phyloP scores from a whole-genome alignment of 2,888 invertebrate genomes.

The Hydraecia micacea region DNA sequence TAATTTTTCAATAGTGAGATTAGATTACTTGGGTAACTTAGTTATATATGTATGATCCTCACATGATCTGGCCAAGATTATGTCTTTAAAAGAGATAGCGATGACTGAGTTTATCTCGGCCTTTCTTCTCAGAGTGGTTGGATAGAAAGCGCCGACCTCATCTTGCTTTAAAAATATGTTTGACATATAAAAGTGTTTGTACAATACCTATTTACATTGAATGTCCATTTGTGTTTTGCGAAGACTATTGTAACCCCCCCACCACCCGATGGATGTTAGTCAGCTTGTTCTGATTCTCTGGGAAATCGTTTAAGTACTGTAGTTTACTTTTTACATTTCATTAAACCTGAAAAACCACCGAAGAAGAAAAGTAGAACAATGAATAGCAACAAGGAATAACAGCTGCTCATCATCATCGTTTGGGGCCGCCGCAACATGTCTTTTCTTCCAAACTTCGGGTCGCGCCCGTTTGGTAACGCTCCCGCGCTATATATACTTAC shows the following conservation, averaged over 20 bases:
- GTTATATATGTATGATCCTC: neutral
- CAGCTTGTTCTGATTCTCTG: neutral
- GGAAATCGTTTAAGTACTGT: neutral
- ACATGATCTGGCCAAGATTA: neutral
- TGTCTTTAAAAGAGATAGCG: neutral
- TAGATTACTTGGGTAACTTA: neutral
- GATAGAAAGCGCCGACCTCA: neutral
- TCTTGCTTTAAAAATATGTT: neutral
- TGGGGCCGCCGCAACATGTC: no score
- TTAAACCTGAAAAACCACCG: neutral
- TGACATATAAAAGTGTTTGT: neutral
- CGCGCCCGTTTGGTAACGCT: no score
- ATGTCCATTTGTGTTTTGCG: neutral
- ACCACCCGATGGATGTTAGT: neutral
- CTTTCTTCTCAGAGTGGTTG: neutral
- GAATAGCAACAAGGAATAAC: neutral
- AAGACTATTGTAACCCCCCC: neutral
- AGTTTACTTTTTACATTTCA: neutral
- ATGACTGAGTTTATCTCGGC: neutral
- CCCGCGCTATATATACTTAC: no score
- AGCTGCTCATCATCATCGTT: no score
- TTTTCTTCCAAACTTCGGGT: no score
- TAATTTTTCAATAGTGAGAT: neutral
- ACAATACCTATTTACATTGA: neutral
- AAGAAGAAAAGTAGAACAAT: neutral